Evolutionary conservation across 2,888 invertebrate genomes (phyloP).

Genomic region (Melinopterus prodromus): DNA sequence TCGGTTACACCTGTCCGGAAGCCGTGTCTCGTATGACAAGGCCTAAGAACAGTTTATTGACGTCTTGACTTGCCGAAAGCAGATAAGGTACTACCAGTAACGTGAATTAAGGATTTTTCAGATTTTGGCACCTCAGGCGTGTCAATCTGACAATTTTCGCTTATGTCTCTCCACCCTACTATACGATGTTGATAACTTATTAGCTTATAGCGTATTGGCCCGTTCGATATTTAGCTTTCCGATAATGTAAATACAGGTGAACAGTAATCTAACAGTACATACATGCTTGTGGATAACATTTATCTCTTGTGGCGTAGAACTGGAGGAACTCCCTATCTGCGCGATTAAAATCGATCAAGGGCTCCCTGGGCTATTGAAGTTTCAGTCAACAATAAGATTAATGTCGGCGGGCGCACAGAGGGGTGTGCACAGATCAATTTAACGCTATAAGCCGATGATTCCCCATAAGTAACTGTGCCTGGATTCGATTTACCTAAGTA

Average conservation of each 20-base stretch:
- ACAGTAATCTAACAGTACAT: slow-evolving; percentile 8
- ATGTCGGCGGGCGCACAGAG: not conserved
- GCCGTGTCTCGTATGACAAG: no score
- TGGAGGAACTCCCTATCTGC: slow-evolving; percentile 8
- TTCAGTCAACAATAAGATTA: slow-evolving; percentile 5
- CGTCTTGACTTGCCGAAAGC: no score
- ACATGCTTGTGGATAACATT: not conserved
- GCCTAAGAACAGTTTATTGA: no score
- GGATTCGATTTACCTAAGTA: not conserved
- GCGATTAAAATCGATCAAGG: slow-evolving; percentile 15
- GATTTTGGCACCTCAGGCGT: no score
- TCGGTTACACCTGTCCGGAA: no score
- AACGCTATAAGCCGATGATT: not conserved
- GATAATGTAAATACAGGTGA: slow-evolving; percentile 25
- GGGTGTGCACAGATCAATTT: not conserved
- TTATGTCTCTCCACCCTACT: not conserved
- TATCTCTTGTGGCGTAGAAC: not conserved
- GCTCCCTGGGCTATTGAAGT: slow-evolving; percentile 9
- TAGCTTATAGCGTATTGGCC: not conserved
- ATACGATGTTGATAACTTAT: not conserved
- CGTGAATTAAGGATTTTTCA: no score
- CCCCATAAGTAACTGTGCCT: not conserved
- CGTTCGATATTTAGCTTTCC: slow-evolving; percentile 16
- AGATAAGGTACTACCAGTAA: no score
- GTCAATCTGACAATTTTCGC: no score